phyloP scores from a whole-genome alignment of 2,888 invertebrate genomes.

The Capitulum mitella region DNA sequence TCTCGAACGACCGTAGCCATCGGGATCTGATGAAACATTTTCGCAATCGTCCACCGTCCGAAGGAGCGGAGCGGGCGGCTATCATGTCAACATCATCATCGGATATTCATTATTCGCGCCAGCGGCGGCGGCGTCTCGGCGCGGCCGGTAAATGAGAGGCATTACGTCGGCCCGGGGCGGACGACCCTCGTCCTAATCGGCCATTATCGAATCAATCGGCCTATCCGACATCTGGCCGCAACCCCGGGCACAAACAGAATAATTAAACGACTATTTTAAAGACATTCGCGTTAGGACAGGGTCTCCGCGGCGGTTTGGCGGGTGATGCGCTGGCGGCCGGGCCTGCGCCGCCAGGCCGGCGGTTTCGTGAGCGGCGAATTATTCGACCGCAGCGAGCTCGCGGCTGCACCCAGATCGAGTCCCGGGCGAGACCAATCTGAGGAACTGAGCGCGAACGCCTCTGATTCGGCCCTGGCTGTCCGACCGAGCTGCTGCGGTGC shows the following conservation, averaged over 20 bases:
- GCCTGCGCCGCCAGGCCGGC: too few relatives aligned
- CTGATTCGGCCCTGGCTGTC: too few relatives aligned
- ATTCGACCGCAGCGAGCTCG: too few relatives aligned
- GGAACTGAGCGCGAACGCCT: too few relatives aligned
- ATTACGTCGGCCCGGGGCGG: not conserved
- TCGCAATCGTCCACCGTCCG: too few relatives aligned
- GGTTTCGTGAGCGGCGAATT: too few relatives aligned
- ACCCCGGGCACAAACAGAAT: constrained; percentile 7
- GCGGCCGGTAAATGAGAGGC: not conserved
- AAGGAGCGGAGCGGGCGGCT: not conserved
- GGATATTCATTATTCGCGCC: constrained; percentile 11
- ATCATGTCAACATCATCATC: constrained; percentile 22
- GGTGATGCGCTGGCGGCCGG: too few relatives aligned
- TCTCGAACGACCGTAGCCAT: too few relatives aligned
- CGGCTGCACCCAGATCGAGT: too few relatives aligned
- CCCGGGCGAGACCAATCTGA: too few relatives aligned
- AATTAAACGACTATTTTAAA: constrained; percentile 23
- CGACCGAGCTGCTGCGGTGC: too few relatives aligned
- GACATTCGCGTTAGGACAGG: not conserved
- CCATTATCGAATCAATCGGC: constrained; percentile 20
- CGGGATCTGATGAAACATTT: not conserved
- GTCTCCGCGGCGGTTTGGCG: not conserved
- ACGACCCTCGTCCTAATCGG: not conserved
- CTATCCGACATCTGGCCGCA: constrained; percentile 13
- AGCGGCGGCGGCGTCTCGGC: not conserved